Percentiles rank a stretch among this genome's conserved stretches.
These are phyloP conservation scores for Salvelinus alpinus DNA, from an alignment of 2,113 vertebrate genomes.

Conservation along the genomic window DNA sequence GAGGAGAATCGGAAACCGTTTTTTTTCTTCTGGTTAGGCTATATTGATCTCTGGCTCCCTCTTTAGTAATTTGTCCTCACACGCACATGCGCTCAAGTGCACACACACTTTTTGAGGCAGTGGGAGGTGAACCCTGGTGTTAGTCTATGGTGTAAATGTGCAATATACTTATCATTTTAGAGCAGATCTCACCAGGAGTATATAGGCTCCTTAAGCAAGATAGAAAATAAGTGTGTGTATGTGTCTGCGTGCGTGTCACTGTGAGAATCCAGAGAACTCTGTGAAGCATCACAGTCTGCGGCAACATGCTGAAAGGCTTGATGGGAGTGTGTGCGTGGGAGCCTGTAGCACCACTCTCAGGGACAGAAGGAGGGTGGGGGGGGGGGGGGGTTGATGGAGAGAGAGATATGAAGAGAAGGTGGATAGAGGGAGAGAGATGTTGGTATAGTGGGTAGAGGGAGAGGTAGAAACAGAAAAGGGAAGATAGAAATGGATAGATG, in stretches of 20 bases:
- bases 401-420: background rate
- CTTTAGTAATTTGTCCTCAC: no score
- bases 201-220: background rate
- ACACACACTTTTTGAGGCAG: no score
- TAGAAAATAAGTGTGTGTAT: background rate
- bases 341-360: background rate
- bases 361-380: background rate
- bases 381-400: background rate
- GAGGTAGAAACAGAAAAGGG: background rate
- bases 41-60: no score
- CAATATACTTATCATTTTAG: background rate
- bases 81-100: no score
- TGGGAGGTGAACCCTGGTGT: background rate
- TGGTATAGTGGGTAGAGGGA: slow-evolving; percentile 24
- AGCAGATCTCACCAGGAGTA: background rate
- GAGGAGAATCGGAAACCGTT: no score
- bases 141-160: background rate
- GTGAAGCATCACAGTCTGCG: background rate
- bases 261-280: background rate
- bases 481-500: background rate
- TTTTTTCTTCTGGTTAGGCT: no score
- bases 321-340: slow-evolving; percentile 8
- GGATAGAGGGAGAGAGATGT: background rate
- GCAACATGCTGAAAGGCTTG: background rate
- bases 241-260: background rate